Evolutionary conservation across 2,797 vertebrate genomes (phyloP), one percentile per base, ranked within the genome.

Genomic region (Channa striata): DNA sequence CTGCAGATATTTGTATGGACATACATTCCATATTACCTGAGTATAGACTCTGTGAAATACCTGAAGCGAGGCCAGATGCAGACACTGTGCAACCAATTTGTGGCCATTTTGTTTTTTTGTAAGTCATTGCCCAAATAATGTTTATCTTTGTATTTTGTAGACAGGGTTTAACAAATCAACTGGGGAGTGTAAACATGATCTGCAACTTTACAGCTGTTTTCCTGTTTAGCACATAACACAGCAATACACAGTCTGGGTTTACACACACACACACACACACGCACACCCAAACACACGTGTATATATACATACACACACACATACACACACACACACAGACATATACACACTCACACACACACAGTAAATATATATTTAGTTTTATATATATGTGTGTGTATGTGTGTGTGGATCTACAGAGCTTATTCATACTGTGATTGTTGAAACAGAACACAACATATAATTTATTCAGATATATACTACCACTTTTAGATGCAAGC

Each of bases 401-500:
- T 58, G 9, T 80, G 73, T 82, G 68, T 68, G 60, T 70, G 61
- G 74, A 72, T 77, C 43, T 23, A 94, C 74, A 95, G 93, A 97
- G 96, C 96, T 97, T 97, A 98, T 97, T 97, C 92, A 95, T 96
- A 96, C 95, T 96, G 96, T 95, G 94, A 92, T 93, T 94, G 94
- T 93, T 90, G 89, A 95, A 95, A 95, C 92, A 91, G 92, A 95
- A 95, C 92, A 95, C 93, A 93, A 96, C 95, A 96, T 92, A 93
- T 94, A 92, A 94, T 92, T 95, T 93, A 95, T 94, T 92, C 92
- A 94, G 92, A 94, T 94, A 93, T 89, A 90, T 92, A 96, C 93
- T 93, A 95, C 94, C 93, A 92, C 92, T 94, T 95, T 94, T 85
- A 87, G 85, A 89, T 78, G 82, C 85, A 86, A 77, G 72, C 84